Evolutionary conservation across 2,888 invertebrate genomes (phyloP).

Genomic region (Unio pictorum): DNA sequence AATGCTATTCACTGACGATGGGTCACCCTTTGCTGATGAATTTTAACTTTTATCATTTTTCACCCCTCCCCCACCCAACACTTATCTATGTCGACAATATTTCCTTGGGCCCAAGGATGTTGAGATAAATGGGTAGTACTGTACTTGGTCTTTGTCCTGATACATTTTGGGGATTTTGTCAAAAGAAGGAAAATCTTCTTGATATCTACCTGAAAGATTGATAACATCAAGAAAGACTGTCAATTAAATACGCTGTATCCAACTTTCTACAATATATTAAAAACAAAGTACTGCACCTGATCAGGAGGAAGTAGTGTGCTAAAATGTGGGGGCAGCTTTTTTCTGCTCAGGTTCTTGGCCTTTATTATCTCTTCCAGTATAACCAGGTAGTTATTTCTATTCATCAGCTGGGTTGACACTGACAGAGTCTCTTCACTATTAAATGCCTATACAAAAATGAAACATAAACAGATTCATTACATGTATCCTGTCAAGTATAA

Average conservation of each 20-base stretch:
- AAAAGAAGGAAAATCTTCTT: background rate
- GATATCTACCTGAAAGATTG: background rate
- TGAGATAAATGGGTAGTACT: too few relatives aligned
- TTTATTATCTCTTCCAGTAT: constrained; percentile 69
- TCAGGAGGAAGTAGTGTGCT: constrained; percentile 53
- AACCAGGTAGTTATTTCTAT: constrained; percentile 63
- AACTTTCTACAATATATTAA: background rate
- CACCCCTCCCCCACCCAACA: too few relatives aligned
- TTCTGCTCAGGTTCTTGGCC: constrained; percentile 56
- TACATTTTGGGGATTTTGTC: too few relatives aligned
- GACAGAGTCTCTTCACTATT: constrained; percentile 68
- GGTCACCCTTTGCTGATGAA: too few relatives aligned
- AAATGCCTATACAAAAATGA: constrained; percentile 56
- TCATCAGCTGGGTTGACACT: constrained; percentile 69
- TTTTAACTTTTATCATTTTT: too few relatives aligned
- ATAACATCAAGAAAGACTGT: background rate
- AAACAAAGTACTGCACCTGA: constrained; percentile 48
- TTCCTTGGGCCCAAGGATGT: too few relatives aligned
- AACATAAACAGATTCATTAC: too few relatives aligned
- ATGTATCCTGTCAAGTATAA: too few relatives aligned
- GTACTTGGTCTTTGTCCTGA: too few relatives aligned
- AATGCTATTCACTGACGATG: too few relatives aligned
- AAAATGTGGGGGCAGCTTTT: constrained; percentile 54
- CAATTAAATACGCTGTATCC: background rate
- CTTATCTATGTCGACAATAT: too few relatives aligned